Conservation (phyloP, 2,888 invertebrate species). For the Nomada fucata region DNA sequence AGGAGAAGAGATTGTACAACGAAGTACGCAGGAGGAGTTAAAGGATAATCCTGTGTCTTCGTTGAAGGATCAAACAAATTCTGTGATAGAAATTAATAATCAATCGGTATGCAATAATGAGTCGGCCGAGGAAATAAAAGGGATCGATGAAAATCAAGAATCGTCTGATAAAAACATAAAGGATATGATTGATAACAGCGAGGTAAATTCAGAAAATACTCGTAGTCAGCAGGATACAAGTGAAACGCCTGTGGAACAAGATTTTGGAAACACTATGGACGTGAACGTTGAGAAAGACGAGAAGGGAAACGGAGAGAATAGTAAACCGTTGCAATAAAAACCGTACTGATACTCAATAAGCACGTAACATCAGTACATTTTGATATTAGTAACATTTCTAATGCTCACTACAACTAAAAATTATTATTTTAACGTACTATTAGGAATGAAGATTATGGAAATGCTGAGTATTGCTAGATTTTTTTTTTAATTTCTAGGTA, state of each 20-base stretch:
- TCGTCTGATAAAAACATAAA: neutral
- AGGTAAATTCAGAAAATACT: constrained; percentile 24
- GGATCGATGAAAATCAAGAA: constrained; percentile 5
- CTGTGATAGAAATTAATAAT: constrained; percentile 57
- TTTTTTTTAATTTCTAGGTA: constrained; percentile 14
- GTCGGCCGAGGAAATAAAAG: neutral
- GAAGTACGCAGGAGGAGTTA: constrained; percentile 6
- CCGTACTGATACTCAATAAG: constrained; percentile 40
- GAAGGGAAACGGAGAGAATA: neutral
- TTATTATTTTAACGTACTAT: constrained; percentile 30
- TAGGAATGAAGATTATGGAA: constrained; percentile 24
- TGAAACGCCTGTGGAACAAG: constrained; percentile 13
- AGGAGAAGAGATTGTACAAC: constrained; percentile 23
- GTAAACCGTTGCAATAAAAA: constrained; percentile 33
- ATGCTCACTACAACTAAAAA: constrained; percentile 24
- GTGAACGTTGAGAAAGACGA: constrained; percentile 17
- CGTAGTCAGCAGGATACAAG: neutral
- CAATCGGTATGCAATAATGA: constrained; percentile 29
- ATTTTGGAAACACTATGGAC: constrained; percentile 11
- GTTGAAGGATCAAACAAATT: constrained; percentile 32
- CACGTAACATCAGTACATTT: constrained; percentile 40
- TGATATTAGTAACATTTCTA: constrained; percentile 39
- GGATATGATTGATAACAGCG: neutral
- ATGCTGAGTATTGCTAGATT: neutral
- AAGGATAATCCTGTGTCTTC: constrained; percentile 16